Evolutionary conservation across 1,140 invertebrate species (phyloP).

Genomic region (Temnothorax curvispinosus): DNA sequence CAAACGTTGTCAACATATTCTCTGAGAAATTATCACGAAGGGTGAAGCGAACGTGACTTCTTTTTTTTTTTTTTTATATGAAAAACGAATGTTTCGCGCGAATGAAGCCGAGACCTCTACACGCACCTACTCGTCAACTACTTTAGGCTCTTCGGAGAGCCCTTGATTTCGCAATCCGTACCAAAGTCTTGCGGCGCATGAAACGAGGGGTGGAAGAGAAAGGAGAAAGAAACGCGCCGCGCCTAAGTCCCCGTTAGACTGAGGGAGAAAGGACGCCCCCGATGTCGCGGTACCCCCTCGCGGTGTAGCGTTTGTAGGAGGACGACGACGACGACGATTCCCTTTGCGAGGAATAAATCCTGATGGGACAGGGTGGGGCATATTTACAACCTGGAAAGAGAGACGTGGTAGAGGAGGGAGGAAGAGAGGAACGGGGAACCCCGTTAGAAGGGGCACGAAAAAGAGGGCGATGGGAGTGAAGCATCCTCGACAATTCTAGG

Average conservation of each 20-base stretch:
- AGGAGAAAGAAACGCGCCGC: background rate
- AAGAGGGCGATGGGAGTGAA: conserved; percentile 81
- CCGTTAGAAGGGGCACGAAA: conserved; percentile 58
- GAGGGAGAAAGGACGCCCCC: background rate
- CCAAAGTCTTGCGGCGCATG: conserved; percentile 72
- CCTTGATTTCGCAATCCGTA: conserved; percentile 82
- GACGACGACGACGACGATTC: conserved; percentile 61
- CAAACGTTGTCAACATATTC: background rate
- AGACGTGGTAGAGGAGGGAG: conserved; percentile 13
- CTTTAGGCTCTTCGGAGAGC: conserved; percentile 72
- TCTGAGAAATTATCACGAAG: background rate
- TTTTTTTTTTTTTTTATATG: background rate
- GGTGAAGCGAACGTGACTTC: background rate
- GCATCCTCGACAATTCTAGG: conserved; percentile 84
- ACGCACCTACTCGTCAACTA: conserved; percentile 41
- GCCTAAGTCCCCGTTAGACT: conserved; percentile 1
- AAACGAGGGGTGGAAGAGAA: conserved; percentile 53
- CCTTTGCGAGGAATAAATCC: conserved; percentile 67
- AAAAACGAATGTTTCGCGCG: background rate
- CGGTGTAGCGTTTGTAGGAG: conserved; percentile 67
- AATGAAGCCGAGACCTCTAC: conserved; percentile 23
- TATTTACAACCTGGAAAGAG: conserved; percentile 73
- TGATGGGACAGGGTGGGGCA: conserved; percentile 62
- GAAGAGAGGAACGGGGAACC: conserved; percentile 9
- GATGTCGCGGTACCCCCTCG: conserved; percentile 50